phyloP scores from a whole-genome alignment of 2,113 vertebrate species.

The Eptesicus fuscus region DNA sequence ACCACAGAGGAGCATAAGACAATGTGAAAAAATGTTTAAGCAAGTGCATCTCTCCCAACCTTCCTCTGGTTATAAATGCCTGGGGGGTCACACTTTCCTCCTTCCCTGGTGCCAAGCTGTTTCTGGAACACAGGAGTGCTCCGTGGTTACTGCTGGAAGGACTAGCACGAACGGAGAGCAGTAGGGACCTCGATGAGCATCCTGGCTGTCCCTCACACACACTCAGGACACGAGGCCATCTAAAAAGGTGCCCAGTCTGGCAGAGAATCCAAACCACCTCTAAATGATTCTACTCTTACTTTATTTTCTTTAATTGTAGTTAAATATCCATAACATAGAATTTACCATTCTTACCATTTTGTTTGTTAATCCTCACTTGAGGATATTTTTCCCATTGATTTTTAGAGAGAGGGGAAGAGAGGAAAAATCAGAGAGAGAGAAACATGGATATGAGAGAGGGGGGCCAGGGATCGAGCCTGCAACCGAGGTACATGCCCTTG shows the following conservation, averaged over 20 bases:
- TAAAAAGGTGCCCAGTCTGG: not conserved
- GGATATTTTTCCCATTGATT: no score
- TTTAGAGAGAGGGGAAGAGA: no score
- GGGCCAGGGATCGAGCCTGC: no score
- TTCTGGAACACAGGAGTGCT: not conserved
- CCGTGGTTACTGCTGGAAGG: not conserved
- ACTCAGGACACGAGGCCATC: not conserved
- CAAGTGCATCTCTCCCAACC: not conserved
- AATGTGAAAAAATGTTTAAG: not conserved
- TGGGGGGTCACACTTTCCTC: not conserved
- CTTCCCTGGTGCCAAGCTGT: not conserved
- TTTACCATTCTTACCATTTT: not conserved
- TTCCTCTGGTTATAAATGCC: not conserved
- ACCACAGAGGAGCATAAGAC: not conserved
- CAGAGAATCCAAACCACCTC: not conserved
- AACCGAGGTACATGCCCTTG: no score
- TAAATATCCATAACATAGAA: not conserved
- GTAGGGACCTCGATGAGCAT: not conserved
- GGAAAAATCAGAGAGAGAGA: no score
- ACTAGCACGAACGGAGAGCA: rapidly evolving
- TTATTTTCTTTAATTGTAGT: not conserved
- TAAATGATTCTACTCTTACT: not conserved
- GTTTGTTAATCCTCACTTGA: not conserved
- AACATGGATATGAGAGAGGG: no score
- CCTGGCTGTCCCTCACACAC: not conserved